Evolutionary conservation across 2,113 vertebrate genomes (phyloP).

Genomic region (Pseudonaja textilis): DNA sequence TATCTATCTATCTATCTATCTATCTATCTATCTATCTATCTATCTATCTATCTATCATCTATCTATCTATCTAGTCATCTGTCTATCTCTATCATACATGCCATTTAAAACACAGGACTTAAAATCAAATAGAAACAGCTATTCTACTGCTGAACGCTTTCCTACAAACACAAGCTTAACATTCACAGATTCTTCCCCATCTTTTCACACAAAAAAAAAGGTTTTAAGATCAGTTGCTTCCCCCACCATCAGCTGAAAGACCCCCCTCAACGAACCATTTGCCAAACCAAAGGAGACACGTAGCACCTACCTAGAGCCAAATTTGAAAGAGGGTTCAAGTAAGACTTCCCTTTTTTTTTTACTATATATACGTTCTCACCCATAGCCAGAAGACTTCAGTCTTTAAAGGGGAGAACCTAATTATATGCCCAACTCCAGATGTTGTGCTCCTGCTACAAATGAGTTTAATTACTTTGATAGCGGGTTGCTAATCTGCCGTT

Average conservation of each 20-base stretch:
- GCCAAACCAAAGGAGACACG: accelerated
- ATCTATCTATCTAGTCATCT: neutral
- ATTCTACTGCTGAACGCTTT: neutral
- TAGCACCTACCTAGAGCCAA: neutral
- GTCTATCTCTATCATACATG: neutral
- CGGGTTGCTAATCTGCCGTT: neutral
- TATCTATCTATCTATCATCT: too few relatives aligned
- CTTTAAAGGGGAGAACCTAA: neutral
- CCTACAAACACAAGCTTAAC: neutral
- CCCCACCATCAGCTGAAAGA: neutral
- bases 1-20: neutral
- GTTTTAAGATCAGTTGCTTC: neutral
- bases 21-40: neutral
- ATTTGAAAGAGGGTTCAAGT: too few relatives aligned
- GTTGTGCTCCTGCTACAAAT: too few relatives aligned
- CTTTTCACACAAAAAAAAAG: neutral
- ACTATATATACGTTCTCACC: neutral
- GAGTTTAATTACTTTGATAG: neutral
- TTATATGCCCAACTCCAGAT: neutral
- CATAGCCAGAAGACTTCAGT: neutral
- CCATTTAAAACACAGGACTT: neutral
- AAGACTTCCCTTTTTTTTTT: neutral
- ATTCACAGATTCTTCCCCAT: neutral
- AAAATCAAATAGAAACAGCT: neutral
- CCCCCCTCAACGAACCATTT: neutral